phyloP scores from a whole-genome alignment of 2,797 vertebrate genomes.

The Chromobotia macracanthus region DNA sequence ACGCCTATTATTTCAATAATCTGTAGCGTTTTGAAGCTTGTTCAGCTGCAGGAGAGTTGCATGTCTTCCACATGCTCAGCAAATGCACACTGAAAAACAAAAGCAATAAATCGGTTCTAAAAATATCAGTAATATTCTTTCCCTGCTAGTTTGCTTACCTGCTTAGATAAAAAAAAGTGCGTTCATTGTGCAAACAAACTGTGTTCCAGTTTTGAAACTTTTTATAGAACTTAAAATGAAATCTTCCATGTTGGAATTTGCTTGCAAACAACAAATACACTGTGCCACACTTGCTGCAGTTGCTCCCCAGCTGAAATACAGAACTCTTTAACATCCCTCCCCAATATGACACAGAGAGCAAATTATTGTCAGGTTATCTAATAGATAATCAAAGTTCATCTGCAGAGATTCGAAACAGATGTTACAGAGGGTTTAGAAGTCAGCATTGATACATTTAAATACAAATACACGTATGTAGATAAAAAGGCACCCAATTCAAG shows the following conservation, averaged over 20 bases:
- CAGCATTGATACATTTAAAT: background rate
- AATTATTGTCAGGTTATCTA: background rate
- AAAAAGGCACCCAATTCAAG: conserved; percentile 24
- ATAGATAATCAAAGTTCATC: background rate
- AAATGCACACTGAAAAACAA: background rate
- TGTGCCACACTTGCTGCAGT: no score
- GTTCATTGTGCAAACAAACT: background rate
- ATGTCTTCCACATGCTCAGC: background rate
- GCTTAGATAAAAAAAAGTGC: background rate
- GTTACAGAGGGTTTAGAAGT: background rate
- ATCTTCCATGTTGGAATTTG: background rate
- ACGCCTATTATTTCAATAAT: background rate
- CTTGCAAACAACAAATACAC: background rate
- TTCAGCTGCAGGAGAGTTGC: background rate
- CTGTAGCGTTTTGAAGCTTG: background rate
- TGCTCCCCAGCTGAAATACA: no score
- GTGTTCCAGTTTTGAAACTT: background rate
- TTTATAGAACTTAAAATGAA: background rate
- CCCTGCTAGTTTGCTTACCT: background rate
- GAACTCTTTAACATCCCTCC: background rate
- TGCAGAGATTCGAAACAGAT: no score
- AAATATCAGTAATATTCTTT: background rate
- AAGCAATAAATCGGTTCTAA: background rate
- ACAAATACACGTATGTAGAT: background rate
- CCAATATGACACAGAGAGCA: background rate